phyloP scores from a whole-genome alignment of 2,113 vertebrate genomes.

The Corythoichthys intestinalis region DNA sequence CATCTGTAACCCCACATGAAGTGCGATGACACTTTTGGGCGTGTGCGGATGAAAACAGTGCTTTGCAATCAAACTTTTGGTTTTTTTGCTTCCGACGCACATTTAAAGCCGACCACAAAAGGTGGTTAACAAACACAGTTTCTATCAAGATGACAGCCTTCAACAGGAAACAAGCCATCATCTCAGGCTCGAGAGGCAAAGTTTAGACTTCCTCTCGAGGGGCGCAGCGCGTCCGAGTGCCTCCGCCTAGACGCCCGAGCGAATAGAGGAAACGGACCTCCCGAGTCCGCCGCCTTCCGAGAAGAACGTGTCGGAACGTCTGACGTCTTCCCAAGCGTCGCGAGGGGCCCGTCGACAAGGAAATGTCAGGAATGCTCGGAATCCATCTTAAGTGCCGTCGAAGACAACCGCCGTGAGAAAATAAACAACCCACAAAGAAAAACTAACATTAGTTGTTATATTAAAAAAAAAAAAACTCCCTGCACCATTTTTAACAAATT shows the following conservation, averaged over 20 bases:
- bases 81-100: no score
- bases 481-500: no score
- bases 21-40: no score
- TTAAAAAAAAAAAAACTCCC: background rate
- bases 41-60: no score
- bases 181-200: slow-evolving; percentile 45
- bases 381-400: slow-evolving; percentile 37
- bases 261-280: slow-evolving; percentile 25
- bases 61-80: no score
- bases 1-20: no score
- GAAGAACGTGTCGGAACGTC: slow-evolving; percentile 27
- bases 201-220: slow-evolving; percentile 48
- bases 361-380: slow-evolving; percentile 58
- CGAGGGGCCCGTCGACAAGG: slow-evolving; percentile 7
- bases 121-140: background rate
- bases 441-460: background rate
- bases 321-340: slow-evolving; percentile 24
- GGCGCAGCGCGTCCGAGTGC: slow-evolving; percentile 8
- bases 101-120: no score
- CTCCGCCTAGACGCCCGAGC: slow-evolving; percentile 27
- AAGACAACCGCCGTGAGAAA: slow-evolving; percentile 13
- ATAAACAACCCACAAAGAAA: slow-evolving; percentile 12
- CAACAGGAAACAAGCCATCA: background rate
- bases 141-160: slow-evolving; percentile 28
- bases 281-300: background rate